Conservation (phyloP, 1,140 invertebrate species). For the Pinna nobilis region DNA sequence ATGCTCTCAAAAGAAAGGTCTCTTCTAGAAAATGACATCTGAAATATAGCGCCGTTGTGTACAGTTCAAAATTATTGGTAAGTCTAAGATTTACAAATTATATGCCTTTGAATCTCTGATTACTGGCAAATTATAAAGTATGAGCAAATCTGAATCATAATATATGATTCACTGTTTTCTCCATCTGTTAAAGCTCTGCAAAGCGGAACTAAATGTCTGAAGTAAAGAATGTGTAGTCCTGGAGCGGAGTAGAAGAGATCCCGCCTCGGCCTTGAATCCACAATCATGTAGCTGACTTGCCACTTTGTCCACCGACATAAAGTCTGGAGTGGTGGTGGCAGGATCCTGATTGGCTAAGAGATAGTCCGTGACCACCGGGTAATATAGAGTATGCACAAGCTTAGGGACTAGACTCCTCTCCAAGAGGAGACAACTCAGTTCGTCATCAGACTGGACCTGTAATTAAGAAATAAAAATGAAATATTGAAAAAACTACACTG, state of each 20-base stretch:
- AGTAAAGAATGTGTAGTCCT: constrained; percentile 53
- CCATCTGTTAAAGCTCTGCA: too few relatives aligned
- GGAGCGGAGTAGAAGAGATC: constrained; percentile 53
- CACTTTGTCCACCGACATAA: constrained; percentile 34
- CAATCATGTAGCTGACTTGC: constrained; percentile 43
- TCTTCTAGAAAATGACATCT: too few relatives aligned
- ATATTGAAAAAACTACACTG: too few relatives aligned
- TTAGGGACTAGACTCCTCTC: constrained; percentile 37
- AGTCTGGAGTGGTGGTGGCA: constrained; percentile 30
- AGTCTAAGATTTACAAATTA: too few relatives aligned
- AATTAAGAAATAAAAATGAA: too few relatives aligned
- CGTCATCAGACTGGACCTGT: constrained; percentile 44
- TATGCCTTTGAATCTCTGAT: too few relatives aligned
- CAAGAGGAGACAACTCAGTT: constrained; percentile 52
- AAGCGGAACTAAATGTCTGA: constrained; percentile 56
- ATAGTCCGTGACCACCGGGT: constrained; percentile 45
- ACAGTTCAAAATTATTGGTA: too few relatives aligned
- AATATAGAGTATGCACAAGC: constrained; percentile 47
- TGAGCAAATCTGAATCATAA: too few relatives aligned
- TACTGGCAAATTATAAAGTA: too few relatives aligned
- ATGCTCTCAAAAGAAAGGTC: too few relatives aligned
- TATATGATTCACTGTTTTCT: too few relatives aligned
- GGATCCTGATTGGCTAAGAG: constrained; percentile 48
- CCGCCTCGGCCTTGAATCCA: constrained; percentile 59
- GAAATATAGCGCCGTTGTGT: too few relatives aligned